phyloP scores from a whole-genome alignment of 2,888 invertebrate genomes.

The Meiosimyza decipiens region DNA sequence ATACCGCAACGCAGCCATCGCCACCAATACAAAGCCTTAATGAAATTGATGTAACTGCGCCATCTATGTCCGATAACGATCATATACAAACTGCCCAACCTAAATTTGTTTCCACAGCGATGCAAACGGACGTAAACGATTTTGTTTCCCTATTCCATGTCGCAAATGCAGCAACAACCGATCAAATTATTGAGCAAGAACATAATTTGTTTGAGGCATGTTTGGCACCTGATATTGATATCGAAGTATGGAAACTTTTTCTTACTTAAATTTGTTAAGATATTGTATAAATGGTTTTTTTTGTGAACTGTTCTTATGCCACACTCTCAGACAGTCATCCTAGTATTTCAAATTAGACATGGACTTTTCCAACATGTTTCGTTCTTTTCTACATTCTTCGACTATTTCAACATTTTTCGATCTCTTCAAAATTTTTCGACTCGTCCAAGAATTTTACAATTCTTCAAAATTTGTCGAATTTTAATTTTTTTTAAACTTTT shows the following conservation, averaged over 20 bases:
- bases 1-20: neutral
- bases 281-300: conserved; percentile 10
- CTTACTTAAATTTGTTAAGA: conserved; percentile 11
- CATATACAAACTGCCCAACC: conserved; percentile 19
- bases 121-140: conserved; percentile 68
- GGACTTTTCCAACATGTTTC: neutral
- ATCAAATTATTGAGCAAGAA: conserved; percentile 62
- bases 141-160: conserved; percentile 58
- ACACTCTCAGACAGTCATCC: neutral
- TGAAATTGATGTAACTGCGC: conserved; percentile 29
- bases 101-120: conserved; percentile 57
- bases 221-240: conserved; percentile 70
- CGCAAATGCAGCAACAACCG: conserved; percentile 46
- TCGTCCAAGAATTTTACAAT: no score
- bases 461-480: no score
- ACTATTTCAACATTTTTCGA: no score
- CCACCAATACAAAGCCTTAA: conserved; percentile 15
- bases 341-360: conserved; percentile 9
- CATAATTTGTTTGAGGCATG: conserved; percentile 70
- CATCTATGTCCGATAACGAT: conserved; percentile 23
- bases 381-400: no score
- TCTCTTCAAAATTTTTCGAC: no score
- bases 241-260: conserved; percentile 67
- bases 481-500: no score
- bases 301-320: no score